Evolutionary conservation across 1,140 invertebrate genomes (phyloP).

Genomic region (Branchinecta lynchi): DNA sequence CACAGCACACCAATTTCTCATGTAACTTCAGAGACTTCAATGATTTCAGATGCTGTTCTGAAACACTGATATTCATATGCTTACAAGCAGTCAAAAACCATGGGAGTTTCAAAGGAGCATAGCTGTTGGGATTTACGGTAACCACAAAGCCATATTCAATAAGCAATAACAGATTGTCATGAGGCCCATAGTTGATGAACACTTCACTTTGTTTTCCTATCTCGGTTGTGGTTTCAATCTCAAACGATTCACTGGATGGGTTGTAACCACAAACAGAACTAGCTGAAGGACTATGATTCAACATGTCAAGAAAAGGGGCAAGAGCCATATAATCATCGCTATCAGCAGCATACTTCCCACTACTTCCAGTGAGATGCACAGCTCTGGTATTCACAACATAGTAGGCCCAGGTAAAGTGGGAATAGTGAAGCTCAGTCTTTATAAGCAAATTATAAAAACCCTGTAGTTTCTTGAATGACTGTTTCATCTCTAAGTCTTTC

Average conservation of each 20-base stretch:
- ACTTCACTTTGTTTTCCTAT: conserved; percentile 32
- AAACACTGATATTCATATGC: not conserved
- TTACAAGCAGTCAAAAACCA: conserved; percentile 16
- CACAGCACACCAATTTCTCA: not conserved
- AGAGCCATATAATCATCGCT: conserved; percentile 32
- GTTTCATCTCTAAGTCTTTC: not conserved
- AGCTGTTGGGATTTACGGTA: conserved; percentile 32
- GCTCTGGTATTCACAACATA: conserved; percentile 8
- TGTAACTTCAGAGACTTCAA: not conserved
- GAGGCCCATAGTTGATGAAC: conserved; percentile 37
- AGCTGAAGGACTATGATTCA: conserved; percentile 35
- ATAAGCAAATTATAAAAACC: not conserved
- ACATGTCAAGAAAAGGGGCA: conserved; percentile 38
- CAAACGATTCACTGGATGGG: conserved; percentile 27
- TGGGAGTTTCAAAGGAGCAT: conserved; percentile 24
- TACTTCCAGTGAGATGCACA: not conserved
- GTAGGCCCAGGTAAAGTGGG: not conserved
- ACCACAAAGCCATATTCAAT: conserved; percentile 38
- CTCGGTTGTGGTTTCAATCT: conserved; percentile 28
- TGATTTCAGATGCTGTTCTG: not conserved
- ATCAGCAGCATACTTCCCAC: not conserved
- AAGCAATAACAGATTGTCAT: conserved; percentile 35
- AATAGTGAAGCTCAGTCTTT: not conserved
- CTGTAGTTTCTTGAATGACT: not conserved
- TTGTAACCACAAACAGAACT: conserved; percentile 28